These are phyloP conservation scores for Dryoscopus gambensis DNA, from an alignment of 2,113 vertebrate genomes.

Conservation along the genomic window DNA sequence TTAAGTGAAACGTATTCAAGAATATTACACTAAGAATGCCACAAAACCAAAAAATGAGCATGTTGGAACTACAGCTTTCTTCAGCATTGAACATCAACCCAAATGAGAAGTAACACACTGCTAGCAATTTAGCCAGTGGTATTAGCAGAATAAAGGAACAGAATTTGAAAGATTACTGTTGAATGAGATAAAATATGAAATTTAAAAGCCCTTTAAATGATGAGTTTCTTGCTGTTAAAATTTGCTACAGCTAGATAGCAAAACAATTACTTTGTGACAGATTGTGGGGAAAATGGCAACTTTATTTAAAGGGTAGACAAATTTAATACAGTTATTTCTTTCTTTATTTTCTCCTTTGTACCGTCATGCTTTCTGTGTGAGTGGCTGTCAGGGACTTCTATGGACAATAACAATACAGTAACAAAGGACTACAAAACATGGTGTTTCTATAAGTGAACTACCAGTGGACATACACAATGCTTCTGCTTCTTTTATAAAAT, in stretches of 20 bases:
- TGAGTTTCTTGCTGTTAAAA: slow-evolving; percentile 55
- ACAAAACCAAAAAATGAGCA: background rate
- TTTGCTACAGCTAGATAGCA: slow-evolving; percentile 42
- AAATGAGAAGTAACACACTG: background rate
- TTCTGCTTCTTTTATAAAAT: background rate
- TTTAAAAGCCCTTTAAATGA: slow-evolving; percentile 63
- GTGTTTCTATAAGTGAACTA: slow-evolving; percentile 11
- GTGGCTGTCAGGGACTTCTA: slow-evolving; percentile 5
- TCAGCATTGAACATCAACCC: background rate
- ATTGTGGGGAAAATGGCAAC: slow-evolving; percentile 26
- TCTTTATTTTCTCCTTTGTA: slow-evolving; percentile 37
- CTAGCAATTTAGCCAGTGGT: background rate
- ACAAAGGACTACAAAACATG: slow-evolving; percentile 17
- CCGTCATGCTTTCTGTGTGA: background rate
- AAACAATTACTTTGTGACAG: slow-evolving; percentile 58
- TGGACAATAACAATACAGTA: background rate
- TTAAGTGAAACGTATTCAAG: background rate
- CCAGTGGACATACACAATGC: slow-evolving; percentile 27
- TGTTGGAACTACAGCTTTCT: background rate
- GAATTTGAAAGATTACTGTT: slow-evolving; percentile 39
- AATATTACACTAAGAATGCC: background rate
- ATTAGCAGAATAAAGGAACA: slow-evolving; percentile 42
- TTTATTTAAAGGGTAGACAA: slow-evolving; percentile 45
- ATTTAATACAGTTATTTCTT: slow-evolving; percentile 43
- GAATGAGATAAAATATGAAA: slow-evolving; percentile 55